Percentiles rank a stretch among this genome's conserved stretches.
These are phyloP conservation scores for Eupsittula cactorum DNA, from an alignment of 2,113 vertebrate genomes.

Conservation along the genomic window DNA sequence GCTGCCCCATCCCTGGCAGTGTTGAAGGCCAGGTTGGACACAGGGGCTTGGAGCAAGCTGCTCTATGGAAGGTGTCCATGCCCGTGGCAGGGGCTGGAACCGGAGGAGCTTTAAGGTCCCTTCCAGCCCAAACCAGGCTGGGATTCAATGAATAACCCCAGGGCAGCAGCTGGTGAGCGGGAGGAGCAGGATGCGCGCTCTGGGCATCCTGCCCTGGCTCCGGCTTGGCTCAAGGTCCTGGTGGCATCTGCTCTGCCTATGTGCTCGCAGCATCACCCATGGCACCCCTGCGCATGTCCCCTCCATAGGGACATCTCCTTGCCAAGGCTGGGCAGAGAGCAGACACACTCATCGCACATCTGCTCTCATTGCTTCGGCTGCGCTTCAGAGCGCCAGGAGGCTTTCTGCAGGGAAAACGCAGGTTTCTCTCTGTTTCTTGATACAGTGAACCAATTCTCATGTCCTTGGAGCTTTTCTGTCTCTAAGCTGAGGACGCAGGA, in stretches of 20 bases:
- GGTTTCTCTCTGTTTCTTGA: neutral
- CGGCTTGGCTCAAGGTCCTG: neutral
- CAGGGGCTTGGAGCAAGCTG: too few relatives aligned
- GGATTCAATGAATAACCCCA: neutral
- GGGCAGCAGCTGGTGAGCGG: neutral
- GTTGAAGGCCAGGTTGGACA: too few relatives aligned
- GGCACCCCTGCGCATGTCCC: rapidly evolving
- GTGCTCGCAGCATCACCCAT: rapidly evolving
- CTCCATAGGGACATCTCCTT: rapidly evolving
- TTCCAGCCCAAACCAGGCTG: neutral
- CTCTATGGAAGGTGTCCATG: neutral
- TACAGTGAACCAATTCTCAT: neutral
- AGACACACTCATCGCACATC: neutral
- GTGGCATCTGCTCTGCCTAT: neutral
- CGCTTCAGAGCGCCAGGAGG: rapidly evolving
- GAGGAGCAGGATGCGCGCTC: neutral
- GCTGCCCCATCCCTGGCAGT: too few relatives aligned
- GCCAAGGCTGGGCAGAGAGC: neutral
- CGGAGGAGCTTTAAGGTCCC: neutral
- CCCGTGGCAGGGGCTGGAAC: rapidly evolving
- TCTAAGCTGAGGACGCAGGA: neutral
- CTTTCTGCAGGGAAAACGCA: neutral
- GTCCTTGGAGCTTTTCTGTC: neutral
- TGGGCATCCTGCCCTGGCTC: neutral
- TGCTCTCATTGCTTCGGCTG: neutral